Percentiles rank a stretch among this genome's conserved stretches.
These are phyloP conservation scores for Stenichneumon culpator DNA, from an alignment of 2,888 invertebrate genomes.

Conservation along the genomic window DNA sequence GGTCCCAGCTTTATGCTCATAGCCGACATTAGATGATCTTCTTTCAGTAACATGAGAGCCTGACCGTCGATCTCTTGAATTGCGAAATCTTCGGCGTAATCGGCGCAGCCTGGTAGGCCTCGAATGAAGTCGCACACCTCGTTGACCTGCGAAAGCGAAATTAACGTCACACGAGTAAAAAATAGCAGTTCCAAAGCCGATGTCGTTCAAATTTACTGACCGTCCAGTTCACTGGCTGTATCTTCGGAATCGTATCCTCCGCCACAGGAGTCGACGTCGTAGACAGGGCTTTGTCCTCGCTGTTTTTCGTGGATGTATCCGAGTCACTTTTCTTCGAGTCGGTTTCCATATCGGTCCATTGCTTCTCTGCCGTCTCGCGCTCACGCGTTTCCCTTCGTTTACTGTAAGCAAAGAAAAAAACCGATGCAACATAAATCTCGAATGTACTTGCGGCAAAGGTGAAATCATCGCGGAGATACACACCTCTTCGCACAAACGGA, in stretches of 20 bases:
- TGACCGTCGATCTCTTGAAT: constrained; percentile 99
- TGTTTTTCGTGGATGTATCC: constrained; percentile 79
- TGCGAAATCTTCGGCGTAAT: constrained; percentile 97
- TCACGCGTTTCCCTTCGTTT: constrained; percentile 82
- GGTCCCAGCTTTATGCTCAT: constrained; percentile 98
- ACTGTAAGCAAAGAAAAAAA: constrained; percentile 62
- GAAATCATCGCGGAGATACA: constrained; percentile 62
- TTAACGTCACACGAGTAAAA: neutral
- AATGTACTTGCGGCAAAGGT: neutral
- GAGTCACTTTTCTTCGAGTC: constrained; percentile 79
- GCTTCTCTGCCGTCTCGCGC: constrained; percentile 78
- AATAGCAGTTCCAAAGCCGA: neutral
- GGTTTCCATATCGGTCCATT: constrained; percentile 82
- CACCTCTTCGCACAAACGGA: constrained; percentile 90
- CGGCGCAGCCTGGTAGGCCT: constrained; percentile 95
- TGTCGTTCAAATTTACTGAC: constrained; percentile 82
- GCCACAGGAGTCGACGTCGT: constrained; percentile 73
- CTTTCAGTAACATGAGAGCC: constrained; percentile 95
- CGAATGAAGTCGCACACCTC: constrained; percentile 97
- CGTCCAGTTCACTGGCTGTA: constrained; percentile 89
- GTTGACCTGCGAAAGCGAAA: constrained; percentile 87
- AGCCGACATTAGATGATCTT: constrained; percentile 97
- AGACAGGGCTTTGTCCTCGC: constrained; percentile 84
- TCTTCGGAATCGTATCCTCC: constrained; percentile 85
- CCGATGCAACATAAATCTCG: neutral